Evolutionary conservation across 2,797 vertebrate genomes (phyloP).

Genomic region (Rousettus madagascariensis): DNA sequence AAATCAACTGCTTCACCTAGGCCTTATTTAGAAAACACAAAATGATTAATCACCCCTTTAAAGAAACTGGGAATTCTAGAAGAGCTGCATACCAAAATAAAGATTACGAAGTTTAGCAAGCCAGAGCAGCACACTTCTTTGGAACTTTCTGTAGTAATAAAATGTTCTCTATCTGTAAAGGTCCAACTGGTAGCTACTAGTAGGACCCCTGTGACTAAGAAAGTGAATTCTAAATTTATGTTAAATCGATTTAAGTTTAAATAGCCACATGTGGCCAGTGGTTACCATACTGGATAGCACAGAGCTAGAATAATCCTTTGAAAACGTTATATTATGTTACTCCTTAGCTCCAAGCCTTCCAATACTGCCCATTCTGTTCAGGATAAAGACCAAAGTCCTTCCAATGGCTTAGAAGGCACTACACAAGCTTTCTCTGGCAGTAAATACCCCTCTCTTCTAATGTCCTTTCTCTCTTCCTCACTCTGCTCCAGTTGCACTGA

Average conservation of each 20-base stretch:
- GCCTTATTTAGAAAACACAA: conserved; percentile 9
- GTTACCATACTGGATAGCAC: background rate
- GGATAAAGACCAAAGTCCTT: background rate
- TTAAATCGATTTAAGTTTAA: background rate
- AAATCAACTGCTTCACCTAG: conserved; percentile 12
- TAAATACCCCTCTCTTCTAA: background rate
- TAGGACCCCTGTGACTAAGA: background rate
- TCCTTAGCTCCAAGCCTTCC: background rate
- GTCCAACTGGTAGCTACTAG: background rate
- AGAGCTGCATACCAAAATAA: background rate
- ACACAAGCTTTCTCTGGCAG: background rate
- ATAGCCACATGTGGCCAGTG: background rate
- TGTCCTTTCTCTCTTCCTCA: background rate
- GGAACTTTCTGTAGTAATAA: background rate
- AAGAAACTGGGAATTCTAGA: conserved; percentile 9
- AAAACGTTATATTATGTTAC: background rate
- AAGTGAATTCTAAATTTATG: background rate
- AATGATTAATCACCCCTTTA: background rate
- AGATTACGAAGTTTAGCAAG: background rate
- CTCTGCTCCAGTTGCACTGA: background rate
- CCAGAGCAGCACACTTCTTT: background rate
- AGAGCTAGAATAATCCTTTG: background rate
- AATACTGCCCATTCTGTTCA: background rate
- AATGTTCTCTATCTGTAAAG: background rate
- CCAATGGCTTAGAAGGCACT: background rate